Conservation (phyloP, 1,140 invertebrate genomes). For the Thaumatotibia leucotreta region DNA sequence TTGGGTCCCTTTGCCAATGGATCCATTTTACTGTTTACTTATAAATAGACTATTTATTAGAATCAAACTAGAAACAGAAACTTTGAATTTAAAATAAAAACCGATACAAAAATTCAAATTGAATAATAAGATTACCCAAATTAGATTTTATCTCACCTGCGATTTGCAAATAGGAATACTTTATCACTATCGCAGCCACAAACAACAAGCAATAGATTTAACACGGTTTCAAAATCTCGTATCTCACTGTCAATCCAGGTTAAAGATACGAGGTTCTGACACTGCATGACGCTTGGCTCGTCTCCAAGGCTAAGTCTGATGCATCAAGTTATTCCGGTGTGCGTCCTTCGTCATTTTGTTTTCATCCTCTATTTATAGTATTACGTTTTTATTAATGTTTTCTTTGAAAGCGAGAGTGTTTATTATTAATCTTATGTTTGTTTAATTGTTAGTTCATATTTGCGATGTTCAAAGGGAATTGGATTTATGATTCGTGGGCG, state of each 20-base stretch:
- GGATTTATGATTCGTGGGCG: neutral
- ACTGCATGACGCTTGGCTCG: slow-evolving; percentile 28
- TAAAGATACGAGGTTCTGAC: neutral
- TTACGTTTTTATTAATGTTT: slow-evolving; percentile 32
- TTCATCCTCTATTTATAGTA: slow-evolving; percentile 47
- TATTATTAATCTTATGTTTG: neutral
- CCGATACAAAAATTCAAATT: too few species aligned
- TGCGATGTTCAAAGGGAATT: neutral
- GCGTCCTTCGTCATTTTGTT: slow-evolving; percentile 54
- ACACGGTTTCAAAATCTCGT: too few species aligned
- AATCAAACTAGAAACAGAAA: too few species aligned
- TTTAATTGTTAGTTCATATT: neutral
- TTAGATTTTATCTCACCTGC: too few species aligned
- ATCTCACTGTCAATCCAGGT: too few species aligned
- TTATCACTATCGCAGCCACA: neutral
- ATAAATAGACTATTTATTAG: too few species aligned
- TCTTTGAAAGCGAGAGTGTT: slow-evolving; percentile 19
- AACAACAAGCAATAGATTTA: neutral
- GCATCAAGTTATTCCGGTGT: slow-evolving; percentile 50
- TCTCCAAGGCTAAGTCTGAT: slow-evolving; percentile 42
- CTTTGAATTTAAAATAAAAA: too few species aligned
- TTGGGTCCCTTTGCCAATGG: too few species aligned
- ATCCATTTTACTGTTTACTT: too few species aligned
- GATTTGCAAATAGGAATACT: too few species aligned
- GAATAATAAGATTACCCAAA: too few species aligned